A percentile compares a stretch with the other conserved stretches of the same genome.
These are phyloP conservation scores for Lithophane ornitopus DNA, from an alignment of 2,888 invertebrate genomes.

Conservation along the genomic window DNA sequence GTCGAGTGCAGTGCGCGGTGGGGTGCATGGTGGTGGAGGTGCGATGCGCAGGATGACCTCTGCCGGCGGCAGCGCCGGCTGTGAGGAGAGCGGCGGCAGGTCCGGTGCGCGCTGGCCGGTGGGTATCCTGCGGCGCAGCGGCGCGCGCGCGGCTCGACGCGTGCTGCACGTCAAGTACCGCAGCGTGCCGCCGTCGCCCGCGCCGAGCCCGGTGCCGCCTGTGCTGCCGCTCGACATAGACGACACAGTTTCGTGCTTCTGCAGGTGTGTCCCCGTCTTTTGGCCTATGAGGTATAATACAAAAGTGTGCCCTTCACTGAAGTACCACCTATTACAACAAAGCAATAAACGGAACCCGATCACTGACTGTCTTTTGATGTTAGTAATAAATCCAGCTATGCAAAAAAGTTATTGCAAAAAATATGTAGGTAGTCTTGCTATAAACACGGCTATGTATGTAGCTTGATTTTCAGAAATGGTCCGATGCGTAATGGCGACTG, in stretches of 20 bases:
- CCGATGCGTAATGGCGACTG: conserved; percentile 33
- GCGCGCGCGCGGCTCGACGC: conserved; percentile 81
- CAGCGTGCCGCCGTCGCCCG: conserved; percentile 78
- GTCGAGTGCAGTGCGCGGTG: conserved; percentile 51
- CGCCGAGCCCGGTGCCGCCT: conserved; percentile 70
- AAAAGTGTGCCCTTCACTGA: conserved; percentile 26
- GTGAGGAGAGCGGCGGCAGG: conserved; percentile 69
- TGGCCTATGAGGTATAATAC: conserved; percentile 53
- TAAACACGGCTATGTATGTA: neutral
- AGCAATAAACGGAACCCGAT: neutral
- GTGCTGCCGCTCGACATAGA: conserved; percentile 91
- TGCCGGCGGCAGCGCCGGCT: conserved; percentile 60
- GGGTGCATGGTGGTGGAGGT: conserved; percentile 73
- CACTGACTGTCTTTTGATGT: neutral
- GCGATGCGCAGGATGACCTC: conserved; percentile 76
- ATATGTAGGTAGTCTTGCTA: conserved; percentile 12
- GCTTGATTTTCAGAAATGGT: conserved; percentile 20
- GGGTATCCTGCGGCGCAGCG: conserved; percentile 83
- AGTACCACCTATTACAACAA: conserved; percentile 13
- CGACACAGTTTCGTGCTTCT: conserved; percentile 95
- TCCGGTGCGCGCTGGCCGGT: conserved; percentile 78
- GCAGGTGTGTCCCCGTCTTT: conserved; percentile 91
- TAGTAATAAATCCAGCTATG: neutral
- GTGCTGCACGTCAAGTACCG: conserved; percentile 85
- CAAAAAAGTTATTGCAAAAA: neutral